Percentiles rank a stretch among this genome's conserved stretches.
Conservation (phyloP, 2,888 invertebrate species). For the Andrena bucephala region DNA sequence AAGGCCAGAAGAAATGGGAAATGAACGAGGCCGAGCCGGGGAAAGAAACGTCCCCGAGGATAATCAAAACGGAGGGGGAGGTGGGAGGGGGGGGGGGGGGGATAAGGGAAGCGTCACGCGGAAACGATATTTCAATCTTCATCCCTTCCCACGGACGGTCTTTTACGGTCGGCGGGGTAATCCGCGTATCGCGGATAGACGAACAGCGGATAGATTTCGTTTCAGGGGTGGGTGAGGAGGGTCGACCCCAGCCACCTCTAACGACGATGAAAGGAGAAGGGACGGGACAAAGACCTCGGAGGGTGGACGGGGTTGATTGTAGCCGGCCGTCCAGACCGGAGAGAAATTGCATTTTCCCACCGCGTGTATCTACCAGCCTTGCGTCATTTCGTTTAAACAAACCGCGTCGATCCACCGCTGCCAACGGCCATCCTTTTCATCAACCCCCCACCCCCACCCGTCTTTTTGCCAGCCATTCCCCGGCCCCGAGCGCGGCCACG, state of each 20-base stretch:
- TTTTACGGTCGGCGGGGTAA: constrained; percentile 35
- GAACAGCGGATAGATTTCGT: constrained; percentile 60
- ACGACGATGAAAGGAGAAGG: constrained; percentile 54
- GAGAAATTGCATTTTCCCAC: constrained; percentile 71
- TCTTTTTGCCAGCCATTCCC: constrained; percentile 23
- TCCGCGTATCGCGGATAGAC: constrained; percentile 48
- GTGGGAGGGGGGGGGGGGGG: background rate
- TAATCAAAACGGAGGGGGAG: constrained; percentile 5
- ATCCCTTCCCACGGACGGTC: background rate
- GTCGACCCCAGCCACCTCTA: background rate
- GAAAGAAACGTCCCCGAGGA: background rate
- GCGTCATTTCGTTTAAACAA: constrained; percentile 74
- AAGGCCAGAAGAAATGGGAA: background rate
- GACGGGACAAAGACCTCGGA: constrained; percentile 32
- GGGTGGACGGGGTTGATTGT: constrained; percentile 58
- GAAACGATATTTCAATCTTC: constrained; percentile 62
- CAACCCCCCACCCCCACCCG: constrained; percentile 4
- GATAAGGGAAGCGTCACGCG: background rate
- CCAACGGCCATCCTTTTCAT: constrained; percentile 36
- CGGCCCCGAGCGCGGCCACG: background rate
- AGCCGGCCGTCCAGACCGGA: constrained; percentile 58
- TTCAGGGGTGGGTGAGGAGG: constrained; percentile 22
- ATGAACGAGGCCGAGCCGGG: constrained; percentile 6
- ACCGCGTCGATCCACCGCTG: constrained; percentile 62
- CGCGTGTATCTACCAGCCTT: constrained; percentile 54